Conservation (phyloP, 2,797 vertebrate species). For the Argya squamiceps region DNA sequence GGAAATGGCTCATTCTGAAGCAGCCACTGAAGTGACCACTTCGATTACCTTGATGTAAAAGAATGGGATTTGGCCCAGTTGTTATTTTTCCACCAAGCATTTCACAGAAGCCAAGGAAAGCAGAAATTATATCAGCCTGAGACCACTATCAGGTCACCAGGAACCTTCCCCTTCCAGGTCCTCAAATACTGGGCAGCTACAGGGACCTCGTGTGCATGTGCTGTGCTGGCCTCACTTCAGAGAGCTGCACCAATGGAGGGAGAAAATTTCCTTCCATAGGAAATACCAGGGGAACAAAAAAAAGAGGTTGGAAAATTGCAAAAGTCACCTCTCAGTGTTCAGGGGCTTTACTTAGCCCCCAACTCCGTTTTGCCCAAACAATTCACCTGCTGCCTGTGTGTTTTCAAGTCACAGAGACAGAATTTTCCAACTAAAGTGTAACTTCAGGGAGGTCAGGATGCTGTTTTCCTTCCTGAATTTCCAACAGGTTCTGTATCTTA, state of each 20-base stretch:
- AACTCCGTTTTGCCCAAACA: neutral
- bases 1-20: slow-evolving; percentile 11
- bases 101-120: slow-evolving; percentile 17
- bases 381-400: neutral
- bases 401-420: neutral
- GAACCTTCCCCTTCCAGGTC: neutral
- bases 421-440: neutral
- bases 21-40: slow-evolving; percentile 24
- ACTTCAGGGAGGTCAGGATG: neutral
- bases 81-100: slow-evolving; percentile 20
- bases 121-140: neutral
- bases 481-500: neutral
- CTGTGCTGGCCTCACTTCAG: neutral
- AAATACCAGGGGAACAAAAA: neutral
- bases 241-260: neutral
- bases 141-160: neutral
- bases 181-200: neutral
- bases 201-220: neutral
- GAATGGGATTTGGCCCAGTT: neutral
- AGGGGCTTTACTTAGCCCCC: neutral
- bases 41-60: slow-evolving; percentile 8
- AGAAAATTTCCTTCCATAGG: neutral
- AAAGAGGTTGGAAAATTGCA: neutral
- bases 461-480: neutral
- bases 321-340: neutral